Conservation (phyloP, 2,797 vertebrate species). For the Lacerta viridis region DNA sequence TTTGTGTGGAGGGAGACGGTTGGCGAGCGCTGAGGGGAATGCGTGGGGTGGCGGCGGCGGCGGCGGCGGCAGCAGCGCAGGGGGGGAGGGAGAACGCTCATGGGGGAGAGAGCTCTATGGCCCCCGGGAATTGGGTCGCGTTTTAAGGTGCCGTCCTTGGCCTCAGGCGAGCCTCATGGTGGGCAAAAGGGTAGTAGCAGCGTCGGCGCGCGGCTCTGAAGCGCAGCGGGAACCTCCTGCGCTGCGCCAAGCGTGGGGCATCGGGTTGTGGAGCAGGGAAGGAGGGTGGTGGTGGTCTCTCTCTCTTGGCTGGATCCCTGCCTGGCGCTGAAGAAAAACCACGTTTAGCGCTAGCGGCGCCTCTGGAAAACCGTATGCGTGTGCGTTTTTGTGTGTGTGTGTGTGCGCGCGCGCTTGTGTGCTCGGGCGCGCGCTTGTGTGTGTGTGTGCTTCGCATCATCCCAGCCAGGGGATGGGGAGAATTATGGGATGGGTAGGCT, state of each 20-base stretch:
- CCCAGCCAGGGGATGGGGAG: background rate
- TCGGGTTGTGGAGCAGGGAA: background rate
- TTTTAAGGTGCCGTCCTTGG: background rate
- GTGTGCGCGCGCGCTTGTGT: too few species aligned
- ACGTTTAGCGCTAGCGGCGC: background rate
- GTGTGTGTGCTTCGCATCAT: background rate
- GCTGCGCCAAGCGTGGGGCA: background rate
- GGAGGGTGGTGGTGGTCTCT: background rate
- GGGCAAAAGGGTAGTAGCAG: too few species aligned
- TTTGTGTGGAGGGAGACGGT: background rate
- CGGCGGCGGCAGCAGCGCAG: background rate
- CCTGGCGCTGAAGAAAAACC: background rate
- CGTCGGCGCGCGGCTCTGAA: background rate
- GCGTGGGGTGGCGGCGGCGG: too few species aligned
- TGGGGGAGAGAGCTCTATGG: background rate
- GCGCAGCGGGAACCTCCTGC: background rate
- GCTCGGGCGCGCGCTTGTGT: background rate
- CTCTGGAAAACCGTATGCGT: background rate
- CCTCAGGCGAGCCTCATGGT: background rate
- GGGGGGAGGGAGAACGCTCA: background rate
- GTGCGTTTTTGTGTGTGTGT: too few species aligned
- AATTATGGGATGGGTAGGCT: background rate
- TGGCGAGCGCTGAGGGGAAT: background rate
- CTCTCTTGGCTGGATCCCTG: too few species aligned
- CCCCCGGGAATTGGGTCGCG: background rate